Evolutionary conservation across 2,113 vertebrate species (phyloP).

Genomic region (Sander lucioperca): DNA sequence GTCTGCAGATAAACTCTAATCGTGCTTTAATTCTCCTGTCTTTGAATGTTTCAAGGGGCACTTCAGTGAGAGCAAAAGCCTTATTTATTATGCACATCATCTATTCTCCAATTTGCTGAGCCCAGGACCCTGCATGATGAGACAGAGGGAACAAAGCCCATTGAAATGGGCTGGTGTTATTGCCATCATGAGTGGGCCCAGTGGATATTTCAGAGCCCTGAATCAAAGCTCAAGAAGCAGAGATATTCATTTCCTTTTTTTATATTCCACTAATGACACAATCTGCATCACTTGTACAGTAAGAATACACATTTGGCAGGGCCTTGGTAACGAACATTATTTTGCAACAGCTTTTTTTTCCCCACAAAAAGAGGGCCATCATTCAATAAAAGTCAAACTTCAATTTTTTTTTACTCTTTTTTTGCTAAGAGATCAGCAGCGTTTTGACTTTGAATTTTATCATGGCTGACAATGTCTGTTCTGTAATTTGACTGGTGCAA

Average conservation of each 20-base stretch:
- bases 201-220: neutral
- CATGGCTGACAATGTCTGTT: neutral
- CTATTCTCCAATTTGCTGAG: conserved; percentile 34
- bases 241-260: neutral
- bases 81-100: conserved; percentile 53
- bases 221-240: conserved; percentile 2
- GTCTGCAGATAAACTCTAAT: conserved; percentile 60
- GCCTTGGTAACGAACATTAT: neutral
- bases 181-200: conserved; percentile 10
- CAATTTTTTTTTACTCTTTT: neutral
- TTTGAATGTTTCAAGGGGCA: conserved; percentile 49
- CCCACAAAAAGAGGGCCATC: neutral
- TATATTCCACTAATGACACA: neutral
- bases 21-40: conserved; percentile 49
- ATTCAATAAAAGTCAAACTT: neutral
- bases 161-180: conserved; percentile 1
- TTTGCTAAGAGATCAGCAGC: neutral
- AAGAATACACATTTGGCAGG: neutral
- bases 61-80: conserved; percentile 39
- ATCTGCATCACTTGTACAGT: neutral
- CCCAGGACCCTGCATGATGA: conserved; percentile 12
- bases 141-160: neutral
- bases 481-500: neutral
- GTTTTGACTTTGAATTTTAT: neutral
- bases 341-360: neutral